A percentile compares a stretch with the other conserved stretches of the same genome.
These are phyloP conservation scores for Dasyurus viverrinus DNA, from an alignment of 2,113 vertebrate species.

Conservation along the genomic window DNA sequence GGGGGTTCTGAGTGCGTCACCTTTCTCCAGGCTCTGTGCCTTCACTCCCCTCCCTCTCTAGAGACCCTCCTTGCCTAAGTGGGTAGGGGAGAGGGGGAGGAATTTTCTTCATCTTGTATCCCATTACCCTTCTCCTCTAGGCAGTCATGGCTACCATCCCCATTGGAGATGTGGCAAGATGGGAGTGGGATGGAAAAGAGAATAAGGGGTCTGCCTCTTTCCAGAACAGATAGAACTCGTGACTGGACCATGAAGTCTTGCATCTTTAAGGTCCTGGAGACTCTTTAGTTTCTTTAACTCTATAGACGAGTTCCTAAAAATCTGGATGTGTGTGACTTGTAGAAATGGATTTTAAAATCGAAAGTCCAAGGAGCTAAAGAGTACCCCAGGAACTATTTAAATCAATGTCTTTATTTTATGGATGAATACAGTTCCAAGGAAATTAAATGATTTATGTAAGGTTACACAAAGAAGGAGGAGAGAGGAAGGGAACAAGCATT, in stretches of 20 bases:
- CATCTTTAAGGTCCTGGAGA: not conserved
- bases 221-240: not conserved
- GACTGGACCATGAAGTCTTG: not conserved
- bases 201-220: not conserved
- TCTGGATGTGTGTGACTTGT: not conserved
- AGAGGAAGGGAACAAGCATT: not conserved
- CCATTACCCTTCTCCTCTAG: not conserved
- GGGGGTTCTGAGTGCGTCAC: slow-evolving; percentile 43
- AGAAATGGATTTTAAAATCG: not conserved
- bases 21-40: slow-evolving; percentile 25
- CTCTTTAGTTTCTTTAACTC: not conserved
- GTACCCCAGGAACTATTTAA: not conserved
- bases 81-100: not conserved
- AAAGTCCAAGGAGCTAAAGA: not conserved
- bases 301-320: not conserved
- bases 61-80: slow-evolving; percentile 42
- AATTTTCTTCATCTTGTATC: not conserved
- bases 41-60: not conserved
- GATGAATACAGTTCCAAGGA: not conserved
- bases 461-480: not conserved
- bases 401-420: not conserved
- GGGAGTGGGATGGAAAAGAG: not conserved
- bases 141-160: not conserved
- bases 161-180: not conserved
- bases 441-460: not conserved